Evolutionary conservation across 2,113 vertebrate genomes (phyloP).

Genomic region (Brienomyrus brachyistius): DNA sequence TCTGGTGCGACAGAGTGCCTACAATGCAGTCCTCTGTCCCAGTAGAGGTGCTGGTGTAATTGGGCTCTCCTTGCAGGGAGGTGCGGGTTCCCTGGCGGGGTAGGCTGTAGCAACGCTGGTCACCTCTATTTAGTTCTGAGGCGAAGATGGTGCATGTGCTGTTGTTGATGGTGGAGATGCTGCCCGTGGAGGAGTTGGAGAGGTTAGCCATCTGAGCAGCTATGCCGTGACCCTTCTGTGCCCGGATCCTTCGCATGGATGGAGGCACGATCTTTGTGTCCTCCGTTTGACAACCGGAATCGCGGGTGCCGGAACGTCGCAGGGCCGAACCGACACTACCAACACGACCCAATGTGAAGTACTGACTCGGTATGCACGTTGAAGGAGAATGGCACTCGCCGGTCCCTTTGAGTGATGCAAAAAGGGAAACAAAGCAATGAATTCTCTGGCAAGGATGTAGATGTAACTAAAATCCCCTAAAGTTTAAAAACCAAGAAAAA

Average conservation of each 20-base stretch:
- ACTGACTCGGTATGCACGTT: constrained; percentile 59
- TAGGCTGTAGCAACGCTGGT: constrained; percentile 69
- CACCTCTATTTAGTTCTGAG: constrained; percentile 43
- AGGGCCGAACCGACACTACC: constrained; percentile 44
- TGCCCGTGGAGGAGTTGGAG: constrained; percentile 65
- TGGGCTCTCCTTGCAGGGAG: constrained; percentile 51
- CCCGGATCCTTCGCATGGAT: constrained; percentile 73
- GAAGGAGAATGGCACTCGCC: constrained; percentile 53
- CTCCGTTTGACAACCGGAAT: constrained; percentile 74
- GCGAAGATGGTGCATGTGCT: constrained; percentile 52
- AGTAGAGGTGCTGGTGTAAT: constrained; percentile 44
- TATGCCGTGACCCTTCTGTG: constrained; percentile 78
- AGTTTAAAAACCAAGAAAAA: not conserved
- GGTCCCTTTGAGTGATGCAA: constrained; percentile 49
- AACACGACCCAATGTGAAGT: constrained; percentile 62
- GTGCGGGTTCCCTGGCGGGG: constrained; percentile 51
- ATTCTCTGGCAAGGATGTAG: not conserved
- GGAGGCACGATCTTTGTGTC: constrained; percentile 57
- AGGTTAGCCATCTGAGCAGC: constrained; percentile 81
- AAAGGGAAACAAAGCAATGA: constrained; percentile 37
- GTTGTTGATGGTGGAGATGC: constrained; percentile 69
- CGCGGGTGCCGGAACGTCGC: constrained; percentile 58
- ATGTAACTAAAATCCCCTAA: not conserved
- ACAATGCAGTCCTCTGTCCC: constrained; percentile 46
- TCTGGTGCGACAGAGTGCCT: constrained; percentile 47